These are phyloP conservation scores for Dromococcyx pavoninus DNA, from an alignment of 2,797 vertebrate species.

Conservation along the genomic window DNA sequence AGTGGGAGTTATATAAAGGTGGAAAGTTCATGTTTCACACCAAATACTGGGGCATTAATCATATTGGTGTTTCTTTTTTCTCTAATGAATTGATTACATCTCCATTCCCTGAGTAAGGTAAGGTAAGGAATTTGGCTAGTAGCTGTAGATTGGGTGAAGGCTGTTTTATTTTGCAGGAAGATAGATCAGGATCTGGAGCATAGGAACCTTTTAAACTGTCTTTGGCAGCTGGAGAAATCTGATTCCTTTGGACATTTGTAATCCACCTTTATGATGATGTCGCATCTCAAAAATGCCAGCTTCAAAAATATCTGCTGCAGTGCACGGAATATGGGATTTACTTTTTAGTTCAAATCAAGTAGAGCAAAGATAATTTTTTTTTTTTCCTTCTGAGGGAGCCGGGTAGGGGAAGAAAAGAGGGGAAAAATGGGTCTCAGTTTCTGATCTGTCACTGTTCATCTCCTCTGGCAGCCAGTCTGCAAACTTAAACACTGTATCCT, in stretches of 20 bases:
- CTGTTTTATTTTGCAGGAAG: background rate
- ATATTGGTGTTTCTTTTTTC: background rate
- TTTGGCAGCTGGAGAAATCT: background rate
- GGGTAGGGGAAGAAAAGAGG: background rate
- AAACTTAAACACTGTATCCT: background rate
- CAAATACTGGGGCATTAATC: background rate
- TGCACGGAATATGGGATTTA: background rate
- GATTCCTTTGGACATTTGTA: conserved; percentile 8
- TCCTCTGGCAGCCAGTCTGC: background rate
- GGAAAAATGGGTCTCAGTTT: background rate
- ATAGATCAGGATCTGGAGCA: background rate
- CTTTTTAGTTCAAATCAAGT: background rate
- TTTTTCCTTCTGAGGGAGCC: background rate
- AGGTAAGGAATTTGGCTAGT: background rate
- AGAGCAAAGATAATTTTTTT: background rate
- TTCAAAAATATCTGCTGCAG: conserved; percentile 2
- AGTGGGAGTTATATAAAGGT: background rate
- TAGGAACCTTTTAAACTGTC: background rate
- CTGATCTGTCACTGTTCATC: background rate
- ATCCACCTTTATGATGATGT: conserved; percentile 33
- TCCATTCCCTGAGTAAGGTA: background rate
- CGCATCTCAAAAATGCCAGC: conserved; percentile 23
- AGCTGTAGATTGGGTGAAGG: background rate
- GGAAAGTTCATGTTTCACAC: background rate
- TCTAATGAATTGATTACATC: background rate